Evolutionary conservation across 2,888 invertebrate species (phyloP).

Genomic region (Drosophila subsilvestris): DNA sequence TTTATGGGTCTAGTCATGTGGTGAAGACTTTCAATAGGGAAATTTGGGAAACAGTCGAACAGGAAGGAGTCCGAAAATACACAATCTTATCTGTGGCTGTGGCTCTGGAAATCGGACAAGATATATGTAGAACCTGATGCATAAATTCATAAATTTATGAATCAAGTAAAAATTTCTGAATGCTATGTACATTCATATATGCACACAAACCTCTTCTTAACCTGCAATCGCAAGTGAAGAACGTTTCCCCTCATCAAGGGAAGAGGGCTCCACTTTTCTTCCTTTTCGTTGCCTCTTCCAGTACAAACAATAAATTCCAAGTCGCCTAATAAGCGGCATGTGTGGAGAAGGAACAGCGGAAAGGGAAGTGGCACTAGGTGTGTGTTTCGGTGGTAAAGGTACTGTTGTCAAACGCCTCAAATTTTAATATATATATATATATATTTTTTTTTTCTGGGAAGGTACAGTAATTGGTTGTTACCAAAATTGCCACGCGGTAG

Average conservation of each 20-base stretch:
- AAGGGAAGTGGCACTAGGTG: conserved; percentile 11
- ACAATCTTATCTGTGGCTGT: too few relatives aligned
- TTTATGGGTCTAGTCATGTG: background rate
- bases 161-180: too few relatives aligned
- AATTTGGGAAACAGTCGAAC: background rate
- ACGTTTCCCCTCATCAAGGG: too few relatives aligned
- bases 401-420: too few relatives aligned
- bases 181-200: too few relatives aligned
- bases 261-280: background rate
- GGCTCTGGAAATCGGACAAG: too few relatives aligned
- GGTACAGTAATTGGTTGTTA: conserved; percentile 25
- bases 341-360: background rate
- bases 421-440: too few relatives aligned
- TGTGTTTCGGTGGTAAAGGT: too few relatives aligned
- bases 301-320: conserved; percentile 62
- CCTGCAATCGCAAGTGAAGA: too few relatives aligned
- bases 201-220: too few relatives aligned
- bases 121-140: background rate
- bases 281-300: background rate
- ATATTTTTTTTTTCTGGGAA: background rate
- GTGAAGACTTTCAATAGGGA: background rate
- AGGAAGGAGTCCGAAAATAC: too few relatives aligned
- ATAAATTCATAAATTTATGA: background rate
- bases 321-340: conserved; percentile 63
- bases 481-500: conserved; percentile 9